Evolutionary conservation across 2,113 vertebrate species (phyloP).

Genomic region (Sinocyclocheilus anophthalmus): DNA sequence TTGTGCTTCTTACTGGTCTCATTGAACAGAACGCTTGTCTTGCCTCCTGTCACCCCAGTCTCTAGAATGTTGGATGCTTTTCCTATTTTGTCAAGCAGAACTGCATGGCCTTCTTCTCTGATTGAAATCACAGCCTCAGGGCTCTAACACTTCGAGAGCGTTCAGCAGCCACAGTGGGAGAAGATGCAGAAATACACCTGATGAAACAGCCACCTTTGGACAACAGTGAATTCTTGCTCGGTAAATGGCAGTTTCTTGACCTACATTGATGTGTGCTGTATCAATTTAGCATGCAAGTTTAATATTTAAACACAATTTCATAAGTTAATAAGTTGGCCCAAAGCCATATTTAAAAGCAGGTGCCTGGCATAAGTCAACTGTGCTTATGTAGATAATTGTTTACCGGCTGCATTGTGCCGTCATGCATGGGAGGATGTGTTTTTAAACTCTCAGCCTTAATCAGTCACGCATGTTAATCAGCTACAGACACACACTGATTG

Average conservation of each 20-base stretch:
- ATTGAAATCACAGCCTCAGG: constrained; percentile 45
- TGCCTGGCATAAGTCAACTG: constrained; percentile 38
- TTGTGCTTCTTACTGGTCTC: neutral
- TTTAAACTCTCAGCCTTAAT: constrained; percentile 53
- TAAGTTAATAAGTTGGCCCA: neutral
- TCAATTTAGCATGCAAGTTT: neutral
- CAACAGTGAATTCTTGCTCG: neutral
- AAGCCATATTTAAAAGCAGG: constrained; percentile 24
- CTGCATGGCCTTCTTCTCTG: constrained; percentile 34
- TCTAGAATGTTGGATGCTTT: constrained; percentile 22
- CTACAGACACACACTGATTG: constrained; percentile 42
- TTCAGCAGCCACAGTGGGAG: constrained; percentile 34
- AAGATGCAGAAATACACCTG: constrained; percentile 26
- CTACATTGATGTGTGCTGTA: neutral
- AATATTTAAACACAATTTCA: neutral
- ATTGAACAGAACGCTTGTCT: constrained; percentile 6
- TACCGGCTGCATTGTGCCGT: constrained; percentile 14
- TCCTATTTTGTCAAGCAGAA: constrained; percentile 48
- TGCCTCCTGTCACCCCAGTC: constrained; percentile 33
- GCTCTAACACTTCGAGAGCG: constrained; percentile 24
- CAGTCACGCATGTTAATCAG: constrained; percentile 52
- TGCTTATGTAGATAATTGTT: constrained; percentile 36
- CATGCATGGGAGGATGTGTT: constrained; percentile 43
- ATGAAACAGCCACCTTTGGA: constrained; percentile 23
- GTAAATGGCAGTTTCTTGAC: constrained; percentile 1